Evolutionary conservation across 1,140 invertebrate genomes (phyloP).

Genomic region (Drosophila lowei): DNA sequence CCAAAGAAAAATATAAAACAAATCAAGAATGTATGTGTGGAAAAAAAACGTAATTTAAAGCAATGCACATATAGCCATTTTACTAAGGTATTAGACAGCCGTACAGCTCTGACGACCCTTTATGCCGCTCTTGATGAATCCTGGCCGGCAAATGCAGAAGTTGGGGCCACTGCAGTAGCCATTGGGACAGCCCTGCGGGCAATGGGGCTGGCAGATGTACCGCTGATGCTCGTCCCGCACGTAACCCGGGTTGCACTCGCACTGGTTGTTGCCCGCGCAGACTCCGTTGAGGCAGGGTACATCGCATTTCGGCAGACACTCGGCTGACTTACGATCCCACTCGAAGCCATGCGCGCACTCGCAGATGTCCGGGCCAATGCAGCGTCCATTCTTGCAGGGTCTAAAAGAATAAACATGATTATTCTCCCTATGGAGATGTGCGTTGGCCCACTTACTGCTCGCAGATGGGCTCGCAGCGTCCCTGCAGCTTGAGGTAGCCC

Average conservation of each 20-base stretch:
- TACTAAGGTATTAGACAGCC: conserved; percentile 47
- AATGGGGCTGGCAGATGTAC: conserved; percentile 84
- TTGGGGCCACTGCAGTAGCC: conserved; percentile 86
- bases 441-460: conserved; percentile 51
- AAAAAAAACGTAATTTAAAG: too few relatives aligned
- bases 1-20: too few relatives aligned
- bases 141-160: conserved; percentile 85
- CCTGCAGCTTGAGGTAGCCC: conserved; percentile 83
- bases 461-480: conserved; percentile 84
- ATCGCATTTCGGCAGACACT: conserved; percentile 84
- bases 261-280: conserved; percentile 84
- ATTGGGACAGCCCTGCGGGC: conserved; percentile 86
- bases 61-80: not conserved
- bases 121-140: conserved; percentile 87
- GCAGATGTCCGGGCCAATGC: conserved; percentile 84
- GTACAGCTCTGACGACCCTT: conserved; percentile 87
- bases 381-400: conserved; percentile 85
- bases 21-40: too few relatives aligned
- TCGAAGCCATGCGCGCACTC: conserved; percentile 80
- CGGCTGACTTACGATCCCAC: conserved; percentile 67
- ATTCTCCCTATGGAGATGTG: too few relatives aligned
- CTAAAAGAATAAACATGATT: conserved; percentile 25
- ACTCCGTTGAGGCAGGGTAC: conserved; percentile 84
- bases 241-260: conserved; percentile 84
- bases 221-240: conserved; percentile 82